Conservation (phyloP, 92 coral and sea anemone genomes). For the Nematostella vectensis region DNA sequence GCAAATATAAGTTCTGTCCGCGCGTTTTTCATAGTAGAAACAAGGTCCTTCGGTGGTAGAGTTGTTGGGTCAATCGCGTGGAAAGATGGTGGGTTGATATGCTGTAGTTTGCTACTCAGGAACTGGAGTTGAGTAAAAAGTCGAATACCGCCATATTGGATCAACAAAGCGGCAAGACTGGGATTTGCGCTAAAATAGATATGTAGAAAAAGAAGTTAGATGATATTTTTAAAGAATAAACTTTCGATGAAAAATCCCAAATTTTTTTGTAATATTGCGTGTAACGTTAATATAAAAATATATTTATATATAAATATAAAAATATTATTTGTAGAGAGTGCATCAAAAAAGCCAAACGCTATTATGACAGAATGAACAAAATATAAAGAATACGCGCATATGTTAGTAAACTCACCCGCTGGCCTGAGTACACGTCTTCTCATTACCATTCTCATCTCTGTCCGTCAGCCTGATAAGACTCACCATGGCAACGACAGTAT, state of each 20-base stretch:
- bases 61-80: constrained; percentile 63
- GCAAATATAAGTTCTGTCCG: constrained; percentile 36
- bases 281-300: too few relatives aligned
- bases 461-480: constrained; percentile 33
- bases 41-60: constrained; percentile 60
- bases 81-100: constrained; percentile 53
- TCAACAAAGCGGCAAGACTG: constrained; percentile 36
- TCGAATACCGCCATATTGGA: constrained; percentile 55
- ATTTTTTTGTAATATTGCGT: too few relatives aligned
- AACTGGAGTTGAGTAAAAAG: constrained; percentile 43
- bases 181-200: constrained; percentile 20
- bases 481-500: constrained; percentile 43
- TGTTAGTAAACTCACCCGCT: constrained; percentile 8
- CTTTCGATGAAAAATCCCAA: too few relatives aligned
- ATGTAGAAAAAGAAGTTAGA: background rate
- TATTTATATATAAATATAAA: too few relatives aligned
- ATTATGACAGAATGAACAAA: too few relatives aligned
- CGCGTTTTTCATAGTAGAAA: constrained; percentile 32
- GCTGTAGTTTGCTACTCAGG: constrained; percentile 51
- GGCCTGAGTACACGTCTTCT: constrained; percentile 11
- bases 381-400: background rate
- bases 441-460: constrained; percentile 18
- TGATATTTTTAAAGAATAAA: background rate
- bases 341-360: too few relatives aligned
- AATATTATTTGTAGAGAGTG: too few relatives aligned